Evolutionary conservation across 1,140 invertebrate genomes (phyloP), one percentile per base, ranked within the genome.

Genomic region (Lepidurus arcticus): DNA sequence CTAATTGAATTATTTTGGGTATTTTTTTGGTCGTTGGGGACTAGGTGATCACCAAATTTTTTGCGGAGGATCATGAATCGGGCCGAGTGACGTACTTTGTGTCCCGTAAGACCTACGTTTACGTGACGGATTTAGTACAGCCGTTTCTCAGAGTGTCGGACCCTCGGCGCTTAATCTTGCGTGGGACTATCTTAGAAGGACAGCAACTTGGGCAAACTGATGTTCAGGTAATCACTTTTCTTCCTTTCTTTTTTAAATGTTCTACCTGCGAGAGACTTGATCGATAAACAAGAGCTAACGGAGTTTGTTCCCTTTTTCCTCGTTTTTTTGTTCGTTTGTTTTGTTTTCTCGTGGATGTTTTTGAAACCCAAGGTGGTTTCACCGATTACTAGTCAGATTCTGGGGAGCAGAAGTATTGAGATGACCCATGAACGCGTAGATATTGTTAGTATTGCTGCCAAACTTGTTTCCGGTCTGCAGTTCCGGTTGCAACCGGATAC

Each of bases 341-440:
- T 75, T n/a, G n/a, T 75, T 75, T 24, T 75, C 16, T 26, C 43
- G 13, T 75, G 34, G 74, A 21, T 75, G 34, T 34, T 5, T 26
- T 81, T 42, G 26, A 11, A 43, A 74, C 80, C 82, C 6, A 82
- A 92, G 90, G 92, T 96, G 10, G 83, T 97, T 16, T 97, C 95
- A 0, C 94, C 95, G 0, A 94, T 97, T 43, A 95, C 94, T 5
- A 95, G 96, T 1, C 88, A 93, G 24, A 93, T 97, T 0, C 92
- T 97, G 81, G 96, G 95, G 26, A 91, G 94, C 0, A 92, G 92
- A 78, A 96, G 98, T 87, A 90, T 98, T 9, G 88, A 93, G 1
- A 95, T 98, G 16, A 92, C 92, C 11, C 94, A 92, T 83, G 96
- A 98, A 83, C 94, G 95, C 83, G 94, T 97, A 1, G 91, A 90